Conservation (phyloP, 2,797 vertebrate genomes). For the Tadarida brasiliensis region DNA sequence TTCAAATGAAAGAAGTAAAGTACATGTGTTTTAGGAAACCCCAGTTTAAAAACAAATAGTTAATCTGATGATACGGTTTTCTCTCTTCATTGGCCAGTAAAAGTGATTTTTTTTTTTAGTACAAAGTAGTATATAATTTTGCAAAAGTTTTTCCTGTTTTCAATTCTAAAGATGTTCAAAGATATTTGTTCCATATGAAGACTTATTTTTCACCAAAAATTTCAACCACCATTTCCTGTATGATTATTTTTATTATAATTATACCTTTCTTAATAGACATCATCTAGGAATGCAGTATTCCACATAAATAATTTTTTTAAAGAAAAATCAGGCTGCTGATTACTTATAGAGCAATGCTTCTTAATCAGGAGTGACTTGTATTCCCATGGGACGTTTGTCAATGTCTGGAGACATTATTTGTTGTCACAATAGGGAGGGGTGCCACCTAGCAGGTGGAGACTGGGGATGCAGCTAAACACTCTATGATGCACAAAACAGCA, state of each 20-base stretch:
- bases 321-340: background rate
- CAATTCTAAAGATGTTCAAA: background rate
- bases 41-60: background rate
- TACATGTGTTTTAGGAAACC: background rate
- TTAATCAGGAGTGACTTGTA: background rate
- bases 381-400: rapidly evolving
- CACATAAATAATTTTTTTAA: slow-evolving; percentile 5
- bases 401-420: background rate
- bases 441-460: background rate
- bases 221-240: background rate
- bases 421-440: rapidly evolving
- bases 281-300: background rate
- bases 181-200: background rate
- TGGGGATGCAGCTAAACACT: rapidly evolving
- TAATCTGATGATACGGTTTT: background rate
- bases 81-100: background rate
- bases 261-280: background rate
- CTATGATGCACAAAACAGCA: rapidly evolving
- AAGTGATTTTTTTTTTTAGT: background rate
- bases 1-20: background rate
- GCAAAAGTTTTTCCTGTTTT: background rate
- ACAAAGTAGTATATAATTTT: background rate
- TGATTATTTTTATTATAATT: background rate
- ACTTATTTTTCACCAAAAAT: slow-evolving; percentile 12
- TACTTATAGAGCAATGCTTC: background rate